A percentile compares a stretch with the other conserved stretches of the same genome.
phyloP scores from a whole-genome alignment of 2,797 vertebrate genomes.

The Anguilla anguilla region DNA sequence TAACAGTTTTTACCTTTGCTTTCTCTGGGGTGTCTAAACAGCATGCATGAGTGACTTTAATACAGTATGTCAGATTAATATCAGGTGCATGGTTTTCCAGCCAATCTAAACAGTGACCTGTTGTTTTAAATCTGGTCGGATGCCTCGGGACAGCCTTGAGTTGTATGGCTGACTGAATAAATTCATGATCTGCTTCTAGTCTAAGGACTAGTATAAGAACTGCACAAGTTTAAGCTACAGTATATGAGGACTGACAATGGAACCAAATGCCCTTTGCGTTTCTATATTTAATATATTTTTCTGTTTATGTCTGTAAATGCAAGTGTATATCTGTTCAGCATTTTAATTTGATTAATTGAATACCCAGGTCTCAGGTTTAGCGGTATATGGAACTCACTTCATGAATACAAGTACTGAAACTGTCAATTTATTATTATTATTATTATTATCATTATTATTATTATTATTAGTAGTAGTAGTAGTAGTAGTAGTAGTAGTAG shows the following conservation, averaged over 20 bases:
- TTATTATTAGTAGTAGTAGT: neutral
- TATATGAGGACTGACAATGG: constrained; percentile 6
- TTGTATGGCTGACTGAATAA: constrained; percentile 61
- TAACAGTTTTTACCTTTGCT: constrained; percentile 56
- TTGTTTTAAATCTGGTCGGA: constrained; percentile 72
- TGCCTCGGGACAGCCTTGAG: constrained; percentile 65
- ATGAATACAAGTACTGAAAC: neutral
- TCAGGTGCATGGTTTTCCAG: constrained; percentile 64
- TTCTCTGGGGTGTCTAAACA: constrained; percentile 72
- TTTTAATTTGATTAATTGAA: neutral
- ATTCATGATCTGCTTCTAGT: constrained; percentile 61
- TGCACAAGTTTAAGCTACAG: neutral
- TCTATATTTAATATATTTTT: too few relatives aligned
- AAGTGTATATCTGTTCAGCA: too few relatives aligned
- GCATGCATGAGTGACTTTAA: constrained; percentile 68
- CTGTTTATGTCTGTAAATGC: too few relatives aligned
- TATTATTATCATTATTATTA: neutral
- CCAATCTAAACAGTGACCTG: constrained; percentile 73
- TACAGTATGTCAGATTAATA: constrained; percentile 64
- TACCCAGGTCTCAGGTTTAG: neutral
- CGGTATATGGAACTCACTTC: neutral
- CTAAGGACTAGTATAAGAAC: constrained; percentile 43
- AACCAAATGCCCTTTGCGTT: too few relatives aligned
- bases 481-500: too few relatives aligned
- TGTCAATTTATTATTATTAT: neutral